Percentiles rank a stretch among this genome's conserved stretches.
phyloP scores from a whole-genome alignment of 2,888 invertebrate genomes.

The Oligia strigilis region DNA sequence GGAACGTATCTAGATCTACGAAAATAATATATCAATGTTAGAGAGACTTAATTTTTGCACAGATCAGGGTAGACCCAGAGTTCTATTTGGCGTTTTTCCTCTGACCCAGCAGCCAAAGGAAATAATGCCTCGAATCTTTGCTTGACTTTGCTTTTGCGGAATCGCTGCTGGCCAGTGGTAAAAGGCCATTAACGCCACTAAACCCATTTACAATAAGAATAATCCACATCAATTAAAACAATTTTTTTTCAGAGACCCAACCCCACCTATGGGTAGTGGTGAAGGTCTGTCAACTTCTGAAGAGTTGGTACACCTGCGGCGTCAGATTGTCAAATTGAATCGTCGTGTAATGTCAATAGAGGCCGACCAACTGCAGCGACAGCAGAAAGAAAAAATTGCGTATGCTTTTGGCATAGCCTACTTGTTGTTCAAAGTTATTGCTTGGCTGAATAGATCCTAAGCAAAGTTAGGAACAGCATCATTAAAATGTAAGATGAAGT shows the following conservation, averaged over 20 bases:
- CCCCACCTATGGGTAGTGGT: slow-evolving; percentile 91
- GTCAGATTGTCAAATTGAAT: slow-evolving; percentile 96
- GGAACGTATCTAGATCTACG: too few species aligned
- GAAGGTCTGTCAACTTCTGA: slow-evolving; percentile 93
- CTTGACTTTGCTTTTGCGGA: background rate
- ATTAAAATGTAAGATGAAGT: slow-evolving; percentile 84
- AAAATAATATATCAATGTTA: background rate
- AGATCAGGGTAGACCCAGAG: background rate
- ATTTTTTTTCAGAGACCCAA: slow-evolving; percentile 90
- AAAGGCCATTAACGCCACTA: too few species aligned
- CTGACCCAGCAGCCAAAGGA: background rate
- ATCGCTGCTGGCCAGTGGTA: background rate
- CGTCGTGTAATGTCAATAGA: slow-evolving; percentile 96
- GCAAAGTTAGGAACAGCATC: slow-evolving; percentile 70
- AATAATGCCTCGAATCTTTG: background rate
- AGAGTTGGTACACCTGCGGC: slow-evolving; percentile 95
- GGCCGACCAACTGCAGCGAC: slow-evolving; percentile 95
- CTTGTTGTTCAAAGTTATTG: slow-evolving; percentile 95
- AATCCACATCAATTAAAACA: background rate
- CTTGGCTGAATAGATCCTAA: slow-evolving; percentile 93
- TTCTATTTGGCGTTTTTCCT: background rate
- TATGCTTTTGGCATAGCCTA: slow-evolving; percentile 96
- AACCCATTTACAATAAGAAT: background rate
- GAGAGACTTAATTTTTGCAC: background rate
- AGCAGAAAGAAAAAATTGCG: slow-evolving; percentile 96